These are phyloP conservation scores for Philonicus albiceps DNA, from an alignment of 2,888 invertebrate genomes.

Conservation along the genomic window DNA sequence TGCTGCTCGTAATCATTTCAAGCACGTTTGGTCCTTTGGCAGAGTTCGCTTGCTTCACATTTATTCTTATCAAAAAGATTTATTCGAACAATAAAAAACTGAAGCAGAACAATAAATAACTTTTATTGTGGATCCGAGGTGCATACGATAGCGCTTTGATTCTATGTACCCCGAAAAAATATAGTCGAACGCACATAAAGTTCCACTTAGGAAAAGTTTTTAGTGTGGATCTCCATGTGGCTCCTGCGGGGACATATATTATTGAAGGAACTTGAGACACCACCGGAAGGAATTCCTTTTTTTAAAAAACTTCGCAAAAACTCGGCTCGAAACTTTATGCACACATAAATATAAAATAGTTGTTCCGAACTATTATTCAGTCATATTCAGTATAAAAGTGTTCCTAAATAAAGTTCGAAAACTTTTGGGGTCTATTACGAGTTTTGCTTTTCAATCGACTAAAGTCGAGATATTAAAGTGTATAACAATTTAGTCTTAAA, in stretches of 20 bases:
- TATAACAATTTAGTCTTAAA: no score
- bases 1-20: constrained; percentile 9
- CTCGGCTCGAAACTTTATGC: not conserved
- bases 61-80: constrained; percentile 8
- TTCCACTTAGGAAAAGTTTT: not conserved
- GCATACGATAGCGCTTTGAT: not conserved
- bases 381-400: not conserved
- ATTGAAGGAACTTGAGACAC: not conserved
- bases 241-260: not conserved
- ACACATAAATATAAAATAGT: not conserved
- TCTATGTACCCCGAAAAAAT: not conserved
- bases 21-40: not conserved
- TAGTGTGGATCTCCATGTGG: not conserved
- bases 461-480: no score
- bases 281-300: not conserved
- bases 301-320: not conserved
- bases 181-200: not conserved
- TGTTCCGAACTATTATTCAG: not conserved
- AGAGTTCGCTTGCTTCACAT: not conserved
- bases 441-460: no score
- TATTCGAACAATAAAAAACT: not conserved
- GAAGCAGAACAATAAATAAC: not conserved
- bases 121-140: not conserved
- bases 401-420: not conserved
- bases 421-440: not conserved